A percentile compares a stretch with the other conserved stretches of the same genome.
Evolutionary conservation across 2,113 vertebrate genomes (phyloP).

Genomic region (Onychorhynchus coronatus): DNA sequence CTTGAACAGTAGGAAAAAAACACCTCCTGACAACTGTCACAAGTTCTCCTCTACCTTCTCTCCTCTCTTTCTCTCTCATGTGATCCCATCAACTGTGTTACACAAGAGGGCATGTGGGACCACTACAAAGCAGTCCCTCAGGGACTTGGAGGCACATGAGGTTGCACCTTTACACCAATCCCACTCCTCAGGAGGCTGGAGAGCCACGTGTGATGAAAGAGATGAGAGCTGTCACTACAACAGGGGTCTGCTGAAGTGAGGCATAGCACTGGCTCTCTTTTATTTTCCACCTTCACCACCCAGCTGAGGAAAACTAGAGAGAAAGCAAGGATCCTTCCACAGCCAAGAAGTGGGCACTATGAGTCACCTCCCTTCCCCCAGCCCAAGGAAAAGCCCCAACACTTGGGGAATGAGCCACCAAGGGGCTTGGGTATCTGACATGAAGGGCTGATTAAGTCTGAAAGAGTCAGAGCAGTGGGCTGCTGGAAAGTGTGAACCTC

Average conservation of each 20-base stretch:
- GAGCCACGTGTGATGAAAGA: not conserved
- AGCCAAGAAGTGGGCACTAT: not conserved
- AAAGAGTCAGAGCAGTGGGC: slow-evolving; percentile 51
- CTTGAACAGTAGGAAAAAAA: slow-evolving; percentile 44
- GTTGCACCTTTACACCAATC: not conserved
- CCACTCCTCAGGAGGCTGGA: not conserved
- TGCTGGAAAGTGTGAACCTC: slow-evolving; percentile 59
- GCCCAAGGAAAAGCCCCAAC: slow-evolving; percentile 6
- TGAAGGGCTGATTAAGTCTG: not conserved
- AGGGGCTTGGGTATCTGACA: not conserved
- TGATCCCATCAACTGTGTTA: not conserved
- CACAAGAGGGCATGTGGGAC: not conserved
- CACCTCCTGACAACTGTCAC: not conserved
- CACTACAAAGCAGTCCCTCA: not conserved
- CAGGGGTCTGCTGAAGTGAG: not conserved
- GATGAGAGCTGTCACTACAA: not conserved
- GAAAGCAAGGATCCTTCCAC: not conserved
- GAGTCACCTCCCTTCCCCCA: not conserved
- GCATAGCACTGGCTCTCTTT: not conserved
- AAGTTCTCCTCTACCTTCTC: not conserved
- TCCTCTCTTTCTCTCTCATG: not conserved
- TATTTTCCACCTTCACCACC: not conserved
- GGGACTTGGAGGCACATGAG: not conserved
- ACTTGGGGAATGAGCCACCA: not conserved
- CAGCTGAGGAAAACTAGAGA: not conserved